These are phyloP conservation scores for Drosophila lacteicornis DNA, from an alignment of 1,140 invertebrate species.

Conservation along the genomic window DNA sequence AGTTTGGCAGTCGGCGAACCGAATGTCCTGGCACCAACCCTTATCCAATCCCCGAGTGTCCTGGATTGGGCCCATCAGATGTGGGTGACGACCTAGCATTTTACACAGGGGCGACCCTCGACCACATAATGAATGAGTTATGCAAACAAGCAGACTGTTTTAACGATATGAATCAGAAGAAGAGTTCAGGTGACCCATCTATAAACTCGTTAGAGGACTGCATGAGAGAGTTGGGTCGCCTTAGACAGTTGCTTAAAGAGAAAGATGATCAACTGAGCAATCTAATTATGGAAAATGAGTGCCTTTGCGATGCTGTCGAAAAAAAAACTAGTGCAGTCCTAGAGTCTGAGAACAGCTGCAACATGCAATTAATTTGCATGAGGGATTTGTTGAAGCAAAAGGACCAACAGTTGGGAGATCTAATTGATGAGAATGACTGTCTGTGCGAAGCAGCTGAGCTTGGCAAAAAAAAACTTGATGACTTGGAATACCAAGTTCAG, in stretches of 20 bases:
- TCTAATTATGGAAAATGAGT: constrained; percentile 43
- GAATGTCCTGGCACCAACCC: constrained; percentile 24
- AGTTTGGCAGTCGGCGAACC: constrained; percentile 37
- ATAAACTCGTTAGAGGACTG: constrained; percentile 54
- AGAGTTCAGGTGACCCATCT: constrained; percentile 14
- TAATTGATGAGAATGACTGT: constrained; percentile 60
- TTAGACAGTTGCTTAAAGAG: constrained; percentile 26
- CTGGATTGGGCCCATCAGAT: constrained; percentile 8
- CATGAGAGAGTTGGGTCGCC: constrained; percentile 34
- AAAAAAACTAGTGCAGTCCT: constrained; percentile 20
- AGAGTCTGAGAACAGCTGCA: constrained; percentile 23
- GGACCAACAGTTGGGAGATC: constrained; percentile 43
- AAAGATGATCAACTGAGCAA: constrained; percentile 38
- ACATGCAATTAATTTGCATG: constrained; percentile 31
- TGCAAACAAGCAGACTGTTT: constrained; percentile 61
- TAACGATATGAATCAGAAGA: constrained; percentile 42
- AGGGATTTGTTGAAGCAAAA: constrained; percentile 43
- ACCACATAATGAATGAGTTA: constrained; percentile 68
- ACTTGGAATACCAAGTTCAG: constrained; percentile 45
- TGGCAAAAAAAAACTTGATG: constrained; percentile 41
- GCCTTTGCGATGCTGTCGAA: constrained; percentile 39
- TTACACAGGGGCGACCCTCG: constrained; percentile 64
- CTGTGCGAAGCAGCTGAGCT: constrained; percentile 49
- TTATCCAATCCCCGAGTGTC: constrained; percentile 23
- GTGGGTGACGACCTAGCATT: constrained; percentile 66